These are phyloP conservation scores for Amorpha juglandis DNA, from an alignment of 2,888 invertebrate species.

Conservation along the genomic window DNA sequence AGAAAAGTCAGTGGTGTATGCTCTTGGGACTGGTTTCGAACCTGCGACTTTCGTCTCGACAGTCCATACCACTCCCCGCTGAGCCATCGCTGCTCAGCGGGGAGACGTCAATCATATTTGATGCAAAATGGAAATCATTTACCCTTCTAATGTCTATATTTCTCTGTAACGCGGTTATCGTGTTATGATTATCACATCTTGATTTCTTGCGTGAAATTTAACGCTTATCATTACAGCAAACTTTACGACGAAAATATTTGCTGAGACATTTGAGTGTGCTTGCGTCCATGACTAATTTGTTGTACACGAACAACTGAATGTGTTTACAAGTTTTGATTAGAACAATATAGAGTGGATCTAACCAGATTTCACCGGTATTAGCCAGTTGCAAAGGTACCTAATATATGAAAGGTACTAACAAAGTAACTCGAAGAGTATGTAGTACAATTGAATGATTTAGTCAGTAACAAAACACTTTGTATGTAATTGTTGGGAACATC, in stretches of 20 bases:
- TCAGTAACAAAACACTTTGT: neutral
- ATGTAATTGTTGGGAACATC: slow-evolving; percentile 8
- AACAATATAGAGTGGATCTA: neutral
- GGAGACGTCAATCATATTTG: too few species aligned
- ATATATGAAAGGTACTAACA: neutral
- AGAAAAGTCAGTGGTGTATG: too few species aligned
- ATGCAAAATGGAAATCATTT: too few species aligned
- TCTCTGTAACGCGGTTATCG: too few species aligned
- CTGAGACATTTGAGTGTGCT: neutral
- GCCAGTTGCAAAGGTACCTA: neutral
- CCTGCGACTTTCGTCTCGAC: too few species aligned
- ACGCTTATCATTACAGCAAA: slow-evolving; percentile 1
- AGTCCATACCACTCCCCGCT: too few species aligned
- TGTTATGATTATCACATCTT: neutral
- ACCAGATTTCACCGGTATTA: neutral
- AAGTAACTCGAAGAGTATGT: neutral
- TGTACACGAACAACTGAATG: slow-evolving; percentile 9
- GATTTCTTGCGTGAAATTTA: neutral
- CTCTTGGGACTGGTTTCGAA: too few species aligned
- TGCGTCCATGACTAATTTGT: neutral
- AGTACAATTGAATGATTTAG: slow-evolving; percentile 19
- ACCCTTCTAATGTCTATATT: too few species aligned
- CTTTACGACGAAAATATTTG: slow-evolving; percentile 9
- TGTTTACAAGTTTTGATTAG: slow-evolving; percentile 17
- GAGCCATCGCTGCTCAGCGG: too few species aligned